These are phyloP conservation scores for Oryzaephilus surinamensis DNA, from an alignment of 1,140 invertebrate species.

Conservation along the genomic window DNA sequence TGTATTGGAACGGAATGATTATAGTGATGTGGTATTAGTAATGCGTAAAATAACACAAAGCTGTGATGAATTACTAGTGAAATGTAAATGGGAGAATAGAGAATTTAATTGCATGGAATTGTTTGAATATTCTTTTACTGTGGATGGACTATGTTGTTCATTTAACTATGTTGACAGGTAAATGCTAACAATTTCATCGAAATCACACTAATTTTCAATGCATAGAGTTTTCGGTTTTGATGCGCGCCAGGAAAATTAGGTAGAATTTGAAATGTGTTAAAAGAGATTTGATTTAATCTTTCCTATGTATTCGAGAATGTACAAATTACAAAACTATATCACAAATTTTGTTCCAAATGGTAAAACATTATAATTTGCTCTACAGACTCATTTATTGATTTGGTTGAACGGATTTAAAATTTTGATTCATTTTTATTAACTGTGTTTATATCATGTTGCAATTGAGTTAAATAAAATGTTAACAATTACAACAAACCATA, in stretches of 20 bases:
- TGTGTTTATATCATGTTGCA: no score
- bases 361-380: no score
- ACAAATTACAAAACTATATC: no score
- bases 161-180: no score
- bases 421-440: no score
- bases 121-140: conserved; percentile 11
- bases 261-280: conserved; percentile 1
- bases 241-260: no score
- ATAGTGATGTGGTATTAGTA: conserved; percentile 4
- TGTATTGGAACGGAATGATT: conserved; percentile 10
- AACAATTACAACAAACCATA: no score
- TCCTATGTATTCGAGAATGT: neutral
- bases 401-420: no score
- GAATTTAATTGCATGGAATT: conserved; percentile 9
- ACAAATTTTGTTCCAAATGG: no score
- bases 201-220: conserved; percentile 1
- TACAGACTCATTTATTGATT: no score
- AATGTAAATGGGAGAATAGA: conserved; percentile 16
- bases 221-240: conserved; percentile 1
- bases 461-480: no score
- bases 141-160: conserved; percentile 16
- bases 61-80: conserved; percentile 17
- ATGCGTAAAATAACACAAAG: conserved; percentile 14
- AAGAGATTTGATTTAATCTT: neutral
- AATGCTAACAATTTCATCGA: neutral